phyloP scores from a whole-genome alignment of 2,888 invertebrate genomes.

The Tiliacea aurago region DNA sequence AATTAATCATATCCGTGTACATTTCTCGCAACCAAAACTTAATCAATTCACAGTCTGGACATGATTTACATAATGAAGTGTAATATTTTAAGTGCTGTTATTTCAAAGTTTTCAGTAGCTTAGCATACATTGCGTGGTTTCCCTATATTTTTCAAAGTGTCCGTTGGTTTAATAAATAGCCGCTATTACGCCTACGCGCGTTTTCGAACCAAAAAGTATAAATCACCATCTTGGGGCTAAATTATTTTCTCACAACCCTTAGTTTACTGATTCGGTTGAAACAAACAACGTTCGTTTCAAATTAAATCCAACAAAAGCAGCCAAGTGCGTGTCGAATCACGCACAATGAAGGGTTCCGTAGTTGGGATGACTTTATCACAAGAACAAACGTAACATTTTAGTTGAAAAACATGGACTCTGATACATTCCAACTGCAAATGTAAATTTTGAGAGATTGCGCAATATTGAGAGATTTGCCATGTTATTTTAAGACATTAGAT shows the following conservation, averaged over 20 bases:
- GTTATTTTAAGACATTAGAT: too few species aligned
- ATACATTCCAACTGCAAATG: too few species aligned
- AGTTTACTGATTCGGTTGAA: background rate
- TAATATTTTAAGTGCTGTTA: background rate
- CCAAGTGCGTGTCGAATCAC: too few species aligned
- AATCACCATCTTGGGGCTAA: slow-evolving; percentile 1
- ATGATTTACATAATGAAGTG: too few species aligned
- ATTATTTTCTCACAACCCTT: slow-evolving; percentile 12
- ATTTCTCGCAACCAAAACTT: background rate
- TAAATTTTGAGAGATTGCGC: too few species aligned
- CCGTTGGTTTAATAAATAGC: slow-evolving; percentile 22
- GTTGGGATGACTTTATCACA: too few species aligned
- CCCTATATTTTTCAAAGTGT: slow-evolving; percentile 9
- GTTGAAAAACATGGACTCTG: too few species aligned
- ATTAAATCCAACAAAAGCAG: too few species aligned
- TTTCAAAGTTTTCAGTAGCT: background rate
- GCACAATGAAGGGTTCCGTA: too few species aligned
- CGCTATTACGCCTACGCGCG: slow-evolving; percentile 21
- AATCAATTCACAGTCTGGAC: background rate
- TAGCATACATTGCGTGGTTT: slow-evolving; percentile 1
- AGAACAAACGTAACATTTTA: too few species aligned
- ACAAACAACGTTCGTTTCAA: background rate
- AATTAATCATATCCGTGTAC: background rate
- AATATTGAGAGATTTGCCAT: too few species aligned
- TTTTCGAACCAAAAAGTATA: background rate